Evolutionary conservation across 37 sponge, comb jelly and placozoan genomes (phyloP).

Genomic region (Bolinopsis microptera): DNA sequence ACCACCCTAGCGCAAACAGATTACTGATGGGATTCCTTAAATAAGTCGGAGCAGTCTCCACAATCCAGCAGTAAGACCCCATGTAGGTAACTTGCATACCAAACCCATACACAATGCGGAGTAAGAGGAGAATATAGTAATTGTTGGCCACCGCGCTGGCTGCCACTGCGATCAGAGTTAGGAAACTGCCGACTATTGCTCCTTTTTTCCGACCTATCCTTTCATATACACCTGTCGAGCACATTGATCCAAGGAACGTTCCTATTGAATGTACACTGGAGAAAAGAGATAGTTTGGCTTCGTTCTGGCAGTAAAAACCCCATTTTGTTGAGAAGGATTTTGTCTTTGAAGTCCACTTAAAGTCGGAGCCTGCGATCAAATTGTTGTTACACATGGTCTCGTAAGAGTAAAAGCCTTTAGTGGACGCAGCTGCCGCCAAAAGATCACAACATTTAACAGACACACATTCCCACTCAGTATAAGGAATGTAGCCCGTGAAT

Average conservation of each 20-base stretch:
- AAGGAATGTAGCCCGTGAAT: not conserved
- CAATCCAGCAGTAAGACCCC: not conserved
- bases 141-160: not conserved
- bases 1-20: not conserved
- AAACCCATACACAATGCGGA: not conserved
- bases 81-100: not conserved
- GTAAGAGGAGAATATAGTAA: not conserved
- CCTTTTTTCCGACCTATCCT: not conserved
- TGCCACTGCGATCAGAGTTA: not conserved
- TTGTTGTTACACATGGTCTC: not conserved
- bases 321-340: not conserved
- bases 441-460: not conserved
- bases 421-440: not conserved
- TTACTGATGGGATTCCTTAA: not conserved
- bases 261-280: not conserved
- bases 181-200: not conserved
- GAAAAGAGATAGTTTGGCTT: not conserved
- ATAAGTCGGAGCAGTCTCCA: not conserved
- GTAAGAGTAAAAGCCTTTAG: not conserved
- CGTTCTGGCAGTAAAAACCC: not conserved
- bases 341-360: not conserved
- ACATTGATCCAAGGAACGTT: not conserved
- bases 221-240: not conserved
- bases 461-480: conserved; percentile 10
- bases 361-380: not conserved